Evolutionary conservation across 2,888 invertebrate genomes (phyloP).

Genomic region (Pollenia griseotomentosa): DNA sequence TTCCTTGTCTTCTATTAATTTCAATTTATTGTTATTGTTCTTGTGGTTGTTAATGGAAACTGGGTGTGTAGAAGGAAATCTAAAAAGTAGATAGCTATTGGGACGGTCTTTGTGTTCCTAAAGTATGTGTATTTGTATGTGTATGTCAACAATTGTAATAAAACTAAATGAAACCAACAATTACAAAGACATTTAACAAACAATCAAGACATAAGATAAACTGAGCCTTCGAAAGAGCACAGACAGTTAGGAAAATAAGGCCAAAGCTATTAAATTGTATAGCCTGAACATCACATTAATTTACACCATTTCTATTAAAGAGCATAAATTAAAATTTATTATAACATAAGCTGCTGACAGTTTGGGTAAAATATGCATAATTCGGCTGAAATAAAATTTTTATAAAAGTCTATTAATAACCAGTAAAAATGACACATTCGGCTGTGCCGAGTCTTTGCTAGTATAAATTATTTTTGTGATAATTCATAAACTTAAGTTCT

Average conservation of each 20-base stretch:
- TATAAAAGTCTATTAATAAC: not conserved
- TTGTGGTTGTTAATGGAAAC: not conserved
- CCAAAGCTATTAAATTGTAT: constrained; percentile 19
- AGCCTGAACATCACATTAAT: not conserved
- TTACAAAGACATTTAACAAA: constrained; percentile 32
- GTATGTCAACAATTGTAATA: not conserved
- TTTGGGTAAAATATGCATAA: no score
- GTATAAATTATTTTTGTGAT: no score
- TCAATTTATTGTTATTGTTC: not conserved
- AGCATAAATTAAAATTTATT: not conserved
- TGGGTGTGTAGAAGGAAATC: not conserved
- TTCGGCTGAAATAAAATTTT: not conserved
- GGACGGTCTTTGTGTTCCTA: not conserved
- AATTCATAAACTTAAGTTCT: no score
- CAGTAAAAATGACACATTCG: no score
- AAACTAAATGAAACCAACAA: constrained; percentile 23
- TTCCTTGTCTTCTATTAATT: constrained; percentile 3
- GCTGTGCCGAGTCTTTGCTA: no score
- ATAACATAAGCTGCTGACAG: not conserved
- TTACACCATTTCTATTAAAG: constrained; percentile 40
- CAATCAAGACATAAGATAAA: constrained; percentile 16
- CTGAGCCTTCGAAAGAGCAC: not conserved
- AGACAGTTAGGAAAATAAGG: constrained; percentile 1
- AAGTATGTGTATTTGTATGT: not conserved
- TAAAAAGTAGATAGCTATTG: not conserved